phyloP scores from a whole-genome alignment of 2,888 invertebrate species.

The Sesia apiformis region DNA sequence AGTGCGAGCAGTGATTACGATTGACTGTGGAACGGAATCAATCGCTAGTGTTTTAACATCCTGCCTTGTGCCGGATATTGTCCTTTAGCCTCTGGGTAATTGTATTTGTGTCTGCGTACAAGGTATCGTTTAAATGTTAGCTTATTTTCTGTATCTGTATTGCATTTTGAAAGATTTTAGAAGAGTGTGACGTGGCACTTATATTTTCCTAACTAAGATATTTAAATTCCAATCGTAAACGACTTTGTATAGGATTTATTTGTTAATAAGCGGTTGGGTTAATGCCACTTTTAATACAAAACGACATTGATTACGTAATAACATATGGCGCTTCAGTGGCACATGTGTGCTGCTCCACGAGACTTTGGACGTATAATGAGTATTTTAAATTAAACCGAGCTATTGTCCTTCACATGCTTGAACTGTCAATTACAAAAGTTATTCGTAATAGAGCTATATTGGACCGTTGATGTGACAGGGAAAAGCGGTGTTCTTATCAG shows the following conservation, averaged over 20 bases:
- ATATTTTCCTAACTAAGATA: too few relatives aligned
- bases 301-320: conserved; percentile 48
- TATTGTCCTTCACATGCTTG: conserved; percentile 33
- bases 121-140: background rate
- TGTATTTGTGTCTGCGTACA: background rate
- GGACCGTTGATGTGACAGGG: conserved; percentile 57
- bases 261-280: background rate
- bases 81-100: conserved; percentile 8
- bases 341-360: conserved; percentile 32
- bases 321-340: conserved; percentile 53
- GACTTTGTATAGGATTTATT: too few relatives aligned
- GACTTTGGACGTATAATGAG: background rate
- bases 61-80: conserved; percentile 11
- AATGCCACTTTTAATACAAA: conserved; percentile 8
- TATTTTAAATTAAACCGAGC: conserved; percentile 14
- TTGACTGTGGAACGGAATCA: conserved; percentile 27
- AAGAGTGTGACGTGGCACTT: too few relatives aligned
- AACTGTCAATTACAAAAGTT: conserved; percentile 30
- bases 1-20: conserved; percentile 58
- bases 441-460: conserved; percentile 42
- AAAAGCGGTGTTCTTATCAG: conserved; percentile 66
- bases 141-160: background rate
- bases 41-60: conserved; percentile 1
- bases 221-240: too few relatives aligned
- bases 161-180: too few relatives aligned